phyloP scores from a whole-genome alignment of 2,113 vertebrate species.

The Struthio camelus region DNA sequence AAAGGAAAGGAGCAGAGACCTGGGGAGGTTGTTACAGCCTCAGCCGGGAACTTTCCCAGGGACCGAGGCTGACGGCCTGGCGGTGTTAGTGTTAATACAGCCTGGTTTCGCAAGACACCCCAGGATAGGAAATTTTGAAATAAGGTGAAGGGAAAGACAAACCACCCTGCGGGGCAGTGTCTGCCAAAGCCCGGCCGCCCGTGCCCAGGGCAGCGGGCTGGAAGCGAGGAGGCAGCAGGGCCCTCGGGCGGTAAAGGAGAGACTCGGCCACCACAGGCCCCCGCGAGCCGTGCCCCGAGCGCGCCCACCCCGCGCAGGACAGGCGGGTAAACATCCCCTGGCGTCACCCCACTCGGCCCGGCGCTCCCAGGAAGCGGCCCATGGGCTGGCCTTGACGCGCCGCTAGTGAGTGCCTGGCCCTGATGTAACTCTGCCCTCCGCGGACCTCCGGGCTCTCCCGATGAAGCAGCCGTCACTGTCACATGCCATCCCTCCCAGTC shows the following conservation, averaged over 20 bases:
- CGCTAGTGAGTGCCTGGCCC: neutral
- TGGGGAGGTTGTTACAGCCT: neutral
- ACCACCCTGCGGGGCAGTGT: neutral
- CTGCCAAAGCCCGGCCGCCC: rapidly evolving
- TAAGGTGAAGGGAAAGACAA: slow-evolving; percentile 25
- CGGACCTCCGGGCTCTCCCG: neutral
- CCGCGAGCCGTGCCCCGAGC: neutral
- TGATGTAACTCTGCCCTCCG: neutral
- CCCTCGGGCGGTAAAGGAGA: neutral
- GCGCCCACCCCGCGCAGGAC: neutral
- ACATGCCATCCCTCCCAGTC: neutral
- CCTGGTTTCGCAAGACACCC: neutral
- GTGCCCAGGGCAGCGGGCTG: rapidly evolving
- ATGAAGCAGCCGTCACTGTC: neutral
- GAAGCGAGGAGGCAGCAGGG: neutral
- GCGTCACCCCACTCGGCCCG: rapidly evolving
- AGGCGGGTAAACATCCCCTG: no score
- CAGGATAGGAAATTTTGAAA: neutral
- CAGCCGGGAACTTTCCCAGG: neutral
- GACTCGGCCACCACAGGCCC: neutral
- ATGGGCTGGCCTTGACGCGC: neutral
- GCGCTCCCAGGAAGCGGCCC: neutral
- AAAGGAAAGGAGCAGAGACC: rapidly evolving
- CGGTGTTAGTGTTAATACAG: rapidly evolving
- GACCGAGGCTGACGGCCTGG: neutral